Evolutionary conservation across 2,888 invertebrate genomes (phyloP), one percentile per base, ranked within the genome.

Genomic region (Melanostoma mellinum): DNA sequence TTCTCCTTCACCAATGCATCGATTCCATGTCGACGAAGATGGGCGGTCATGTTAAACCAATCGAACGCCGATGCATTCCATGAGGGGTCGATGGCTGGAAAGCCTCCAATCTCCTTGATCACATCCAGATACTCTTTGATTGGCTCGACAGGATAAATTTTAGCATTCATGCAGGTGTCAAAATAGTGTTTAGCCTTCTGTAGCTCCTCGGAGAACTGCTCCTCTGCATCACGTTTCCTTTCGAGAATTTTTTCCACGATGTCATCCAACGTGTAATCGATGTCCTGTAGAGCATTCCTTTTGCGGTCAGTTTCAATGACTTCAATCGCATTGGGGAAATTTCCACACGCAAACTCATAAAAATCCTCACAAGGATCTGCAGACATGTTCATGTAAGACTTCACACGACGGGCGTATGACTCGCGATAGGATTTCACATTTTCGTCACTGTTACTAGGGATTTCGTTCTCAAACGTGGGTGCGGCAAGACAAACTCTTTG

Each of bases 11-110:
- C 87, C 2, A 90, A 72, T 0, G 87, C 87, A 0, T 40, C 20
- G 8, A 80, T 79, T 0, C 89, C 89, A 42, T 87, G 90, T 42
- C 89, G 90, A 0, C 87, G 87, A 8, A 90, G 85, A 38, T 90
- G 87, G 4, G 90, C 86, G 68, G 88, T 89, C 90, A 90, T 90
- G 61, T 90, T 90, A 38, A 90, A 89, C 91, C 91, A 90, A 68
- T 88, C 88, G 33, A 90, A 90, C 3, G 85, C 86, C 2, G 87
- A 74, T 2, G 87, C 76, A 30, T 86, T 80, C 52, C 89, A 87
- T 0, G 85, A 35, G 0, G 84, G 73, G 32, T 90, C 88, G 0
- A 90, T 79, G 0, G 91, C 91, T 3, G 90, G 90, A 61, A 90
- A 90, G 1, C 90, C 90, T 61, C 91, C 90, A 50, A 90, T 86